Base-by-base conservation (phyloP, 1,140 invertebrate species). In the Contarinia nasturtii region DNA sequence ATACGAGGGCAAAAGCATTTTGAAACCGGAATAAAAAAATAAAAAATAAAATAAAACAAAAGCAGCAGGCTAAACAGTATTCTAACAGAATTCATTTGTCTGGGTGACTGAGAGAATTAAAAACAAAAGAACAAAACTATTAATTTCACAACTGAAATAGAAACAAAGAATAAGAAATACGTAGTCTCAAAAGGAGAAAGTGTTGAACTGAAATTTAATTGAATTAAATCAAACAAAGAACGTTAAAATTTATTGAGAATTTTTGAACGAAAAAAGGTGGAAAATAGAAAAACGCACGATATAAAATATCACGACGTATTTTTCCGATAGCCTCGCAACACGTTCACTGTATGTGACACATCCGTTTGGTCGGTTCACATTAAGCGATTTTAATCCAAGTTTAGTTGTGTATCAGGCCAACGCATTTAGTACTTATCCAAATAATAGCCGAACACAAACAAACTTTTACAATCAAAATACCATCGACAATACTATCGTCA, bases 271-370 rank as follows among this genome's bases (percentile, higher is more conserved):
- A 10, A 34, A 44, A 42, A 42, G 19, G 33, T 20, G 21, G 7
- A 11, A 44, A 44, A 44, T 27, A 33, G 14, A 27, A 12, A 40
- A 40, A 38, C 19, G 14, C 34, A 34, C 21, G 7, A 43, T 14
- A 43, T 33, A 48, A 37, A 44, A 3, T 45, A 14, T 34, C 41
- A 48, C 41, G 44, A 48, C 48, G 48, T 48, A 48, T 48, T 48
- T 48, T 41, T 41, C 41, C 44, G 41, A 33, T 33, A 42, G 48
- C 48, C 48, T 48, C 48, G 48, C 48, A 36, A 48, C 44, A 44
- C 44, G 48, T 45, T 41, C 48, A 41, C 48, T 42, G 41, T 48
- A 36, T 44, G 34, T 48, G 48, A 42, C 48, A 33, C 42, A 41
- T 2, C 20, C 47, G 12, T 15, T 15, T 27, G 10, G 27, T 27